phyloP scores from a whole-genome alignment of 2,888 invertebrate species.

The Eupithecia vulgata region DNA sequence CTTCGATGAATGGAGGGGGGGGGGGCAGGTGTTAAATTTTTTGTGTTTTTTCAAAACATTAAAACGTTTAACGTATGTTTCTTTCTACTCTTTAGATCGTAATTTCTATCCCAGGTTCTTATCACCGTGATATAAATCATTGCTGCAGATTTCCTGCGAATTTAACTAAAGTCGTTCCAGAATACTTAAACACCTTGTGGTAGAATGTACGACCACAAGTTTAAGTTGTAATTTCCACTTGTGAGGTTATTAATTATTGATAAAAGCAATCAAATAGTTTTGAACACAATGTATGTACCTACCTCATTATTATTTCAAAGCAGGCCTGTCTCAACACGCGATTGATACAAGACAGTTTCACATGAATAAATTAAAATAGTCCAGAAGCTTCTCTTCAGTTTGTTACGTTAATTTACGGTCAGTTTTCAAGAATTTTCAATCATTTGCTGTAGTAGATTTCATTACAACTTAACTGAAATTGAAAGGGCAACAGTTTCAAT shows the following conservation, averaged over 20 bases:
- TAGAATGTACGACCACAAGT: not conserved
- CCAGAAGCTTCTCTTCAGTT: conserved; percentile 5
- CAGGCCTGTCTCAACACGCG: conserved; percentile 29
- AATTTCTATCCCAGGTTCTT: too few species aligned
- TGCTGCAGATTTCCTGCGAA: not conserved
- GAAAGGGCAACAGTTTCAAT: too few species aligned
- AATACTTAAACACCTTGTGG: not conserved
- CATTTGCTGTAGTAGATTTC: not conserved
- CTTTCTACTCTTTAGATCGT: too few species aligned
- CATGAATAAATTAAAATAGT: conserved; percentile 31
- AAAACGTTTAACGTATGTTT: too few species aligned
- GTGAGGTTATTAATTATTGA: conserved; percentile 3
- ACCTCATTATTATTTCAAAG: conserved; percentile 30
- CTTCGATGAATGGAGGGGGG: too few species aligned
- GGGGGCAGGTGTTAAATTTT: too few species aligned
- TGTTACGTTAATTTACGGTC: not conserved
- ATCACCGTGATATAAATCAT: not conserved
- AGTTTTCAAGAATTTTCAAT: not conserved
- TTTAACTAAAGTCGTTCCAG: not conserved
- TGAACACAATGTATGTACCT: not conserved
- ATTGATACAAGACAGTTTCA: conserved; percentile 30
- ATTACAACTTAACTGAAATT: too few species aligned
- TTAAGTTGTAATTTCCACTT: not conserved
- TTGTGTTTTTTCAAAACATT: too few species aligned
- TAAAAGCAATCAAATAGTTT: conserved; percentile 18